Conservation (phyloP, 2,113 vertebrate species). For the Oryzias celebensis region DNA sequence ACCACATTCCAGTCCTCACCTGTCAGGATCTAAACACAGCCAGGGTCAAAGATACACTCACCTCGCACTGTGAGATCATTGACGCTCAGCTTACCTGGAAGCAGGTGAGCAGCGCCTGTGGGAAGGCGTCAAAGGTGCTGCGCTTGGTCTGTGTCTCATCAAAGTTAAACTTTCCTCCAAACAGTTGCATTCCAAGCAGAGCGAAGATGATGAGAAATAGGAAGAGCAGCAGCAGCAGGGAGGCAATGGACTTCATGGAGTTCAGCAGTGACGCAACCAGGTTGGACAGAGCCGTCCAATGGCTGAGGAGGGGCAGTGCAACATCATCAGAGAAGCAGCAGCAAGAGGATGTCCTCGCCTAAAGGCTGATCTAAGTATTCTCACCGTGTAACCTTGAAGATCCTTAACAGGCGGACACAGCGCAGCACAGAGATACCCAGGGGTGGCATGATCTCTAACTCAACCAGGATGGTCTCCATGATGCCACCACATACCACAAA, state of each 20-base stretch:
- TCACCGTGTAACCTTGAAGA: constrained; percentile 92
- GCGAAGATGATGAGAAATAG: constrained; percentile 98
- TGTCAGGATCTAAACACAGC: constrained; percentile 83
- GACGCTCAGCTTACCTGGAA: constrained; percentile 79
- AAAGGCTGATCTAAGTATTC: accelerated
- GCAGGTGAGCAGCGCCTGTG: constrained; percentile 89
- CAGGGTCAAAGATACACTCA: not conserved
- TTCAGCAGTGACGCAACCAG: constrained; percentile 91
- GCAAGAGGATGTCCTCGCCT: accelerated
- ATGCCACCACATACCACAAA: constrained; percentile 93
- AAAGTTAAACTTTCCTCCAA: constrained; percentile 95
- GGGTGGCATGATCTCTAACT: constrained; percentile 83
- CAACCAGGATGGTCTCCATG: constrained; percentile 88
- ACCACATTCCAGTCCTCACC: constrained; percentile 96
- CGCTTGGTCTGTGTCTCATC: constrained; percentile 94
- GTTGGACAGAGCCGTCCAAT: constrained; percentile 94
- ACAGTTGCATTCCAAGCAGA: constrained; percentile 95
- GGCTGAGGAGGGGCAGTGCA: constrained; percentile 69
- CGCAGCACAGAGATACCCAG: constrained; percentile 91
- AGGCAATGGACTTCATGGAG: constrained; percentile 97
- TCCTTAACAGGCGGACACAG: constrained; percentile 88
- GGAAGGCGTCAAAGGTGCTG: constrained; percentile 94
- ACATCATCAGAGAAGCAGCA: constrained; percentile 3
- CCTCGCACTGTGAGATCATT: not conserved
- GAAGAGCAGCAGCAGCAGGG: constrained; percentile 91